Percentiles rank a stretch among this genome's conserved stretches.
These are phyloP conservation scores for Eubasilissa regina DNA, from an alignment of 1,140 invertebrate genomes.

Conservation along the genomic window DNA sequence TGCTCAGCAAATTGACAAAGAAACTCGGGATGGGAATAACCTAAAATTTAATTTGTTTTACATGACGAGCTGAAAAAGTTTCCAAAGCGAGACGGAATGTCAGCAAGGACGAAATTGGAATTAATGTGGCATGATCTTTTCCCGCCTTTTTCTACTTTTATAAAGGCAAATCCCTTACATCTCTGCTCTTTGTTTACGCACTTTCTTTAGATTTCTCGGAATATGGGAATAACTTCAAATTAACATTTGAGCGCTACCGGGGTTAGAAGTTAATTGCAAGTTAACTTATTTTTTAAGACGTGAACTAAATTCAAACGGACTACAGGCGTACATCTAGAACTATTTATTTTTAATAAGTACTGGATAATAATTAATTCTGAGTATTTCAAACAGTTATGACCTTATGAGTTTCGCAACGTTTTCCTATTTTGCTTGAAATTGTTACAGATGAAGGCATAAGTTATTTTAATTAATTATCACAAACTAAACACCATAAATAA, in stretches of 20 bases:
- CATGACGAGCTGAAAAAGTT: slow-evolving; percentile 24
- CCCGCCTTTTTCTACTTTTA: neutral
- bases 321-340: too few relatives aligned
- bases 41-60: slow-evolving; percentile 45
- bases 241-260: slow-evolving; percentile 6
- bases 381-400: too few relatives aligned
- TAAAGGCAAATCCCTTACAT: neutral
- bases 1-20: slow-evolving; percentile 42
- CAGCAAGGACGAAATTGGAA: slow-evolving; percentile 39
- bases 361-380: too few relatives aligned
- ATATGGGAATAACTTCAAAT: neutral
- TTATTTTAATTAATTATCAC: too few relatives aligned
- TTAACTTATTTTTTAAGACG: neutral
- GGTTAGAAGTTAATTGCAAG: neutral
- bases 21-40: slow-evolving; percentile 11
- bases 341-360: too few relatives aligned
- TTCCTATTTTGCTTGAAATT: too few relatives aligned
- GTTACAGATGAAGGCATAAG: too few relatives aligned
- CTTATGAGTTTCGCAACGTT: too few relatives aligned
- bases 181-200: slow-evolving; percentile 21
- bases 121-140: slow-evolving; percentile 39
- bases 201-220: neutral
- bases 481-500: too few relatives aligned
- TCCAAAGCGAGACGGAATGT: slow-evolving; percentile 31
- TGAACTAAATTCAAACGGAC: too few relatives aligned